A percentile compares a stretch with the other conserved stretches of the same genome.
phyloP scores from a whole-genome alignment of 1,140 invertebrate species.

The Melipona quadrifasciata region DNA sequence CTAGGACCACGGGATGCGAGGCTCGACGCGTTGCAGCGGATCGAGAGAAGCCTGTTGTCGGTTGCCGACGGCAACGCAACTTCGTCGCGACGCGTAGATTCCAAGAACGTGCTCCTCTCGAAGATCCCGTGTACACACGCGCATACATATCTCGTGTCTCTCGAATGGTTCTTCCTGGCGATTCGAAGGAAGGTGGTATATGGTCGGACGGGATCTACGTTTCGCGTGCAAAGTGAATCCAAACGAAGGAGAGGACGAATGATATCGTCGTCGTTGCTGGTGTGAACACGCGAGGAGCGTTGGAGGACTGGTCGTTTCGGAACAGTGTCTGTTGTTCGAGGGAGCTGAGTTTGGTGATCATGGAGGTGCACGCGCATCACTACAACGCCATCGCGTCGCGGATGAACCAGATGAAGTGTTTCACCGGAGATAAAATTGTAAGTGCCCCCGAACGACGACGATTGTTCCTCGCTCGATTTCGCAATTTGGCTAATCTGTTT shows the following conservation, averaged over 20 bases:
- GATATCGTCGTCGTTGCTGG: slow-evolving; percentile 46
- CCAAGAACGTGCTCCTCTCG: neutral
- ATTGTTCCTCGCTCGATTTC: neutral
- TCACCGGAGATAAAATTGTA: slow-evolving; percentile 82
- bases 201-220: slow-evolving; percentile 28
- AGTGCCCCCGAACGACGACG: slow-evolving; percentile 54
- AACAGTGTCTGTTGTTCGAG: neutral
- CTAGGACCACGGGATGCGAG: slow-evolving; percentile 12
- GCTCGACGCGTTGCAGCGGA: no score
- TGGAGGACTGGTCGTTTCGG: neutral
- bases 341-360: slow-evolving; percentile 43
- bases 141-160: neutral
- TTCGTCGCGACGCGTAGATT: neutral
- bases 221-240: slow-evolving; percentile 18
- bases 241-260: slow-evolving; percentile 47
- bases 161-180: neutral
- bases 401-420: slow-evolving; percentile 82
- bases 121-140: no score
- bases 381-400: slow-evolving; percentile 74
- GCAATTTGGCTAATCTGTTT: neutral
- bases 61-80: slow-evolving; percentile 46
- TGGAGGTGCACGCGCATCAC: slow-evolving; percentile 79
- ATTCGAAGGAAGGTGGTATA: neutral
- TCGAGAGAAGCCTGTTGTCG: neutral
- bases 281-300: slow-evolving; percentile 36